Conservation (phyloP, 2,797 vertebrate genomes). For the Scyliorhinus canicula region DNA sequence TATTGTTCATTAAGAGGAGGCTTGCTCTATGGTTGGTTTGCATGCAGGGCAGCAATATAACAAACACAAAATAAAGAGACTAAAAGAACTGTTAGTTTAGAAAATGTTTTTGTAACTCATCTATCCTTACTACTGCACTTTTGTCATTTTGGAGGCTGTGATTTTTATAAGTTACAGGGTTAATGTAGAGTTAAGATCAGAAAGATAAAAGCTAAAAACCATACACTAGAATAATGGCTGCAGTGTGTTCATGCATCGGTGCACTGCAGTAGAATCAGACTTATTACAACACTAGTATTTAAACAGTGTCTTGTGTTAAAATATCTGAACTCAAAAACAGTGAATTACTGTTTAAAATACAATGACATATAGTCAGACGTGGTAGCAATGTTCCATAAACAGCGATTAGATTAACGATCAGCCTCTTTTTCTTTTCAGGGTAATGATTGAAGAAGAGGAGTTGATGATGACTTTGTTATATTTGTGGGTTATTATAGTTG, state of each 20-base stretch:
- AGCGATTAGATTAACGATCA: background rate
- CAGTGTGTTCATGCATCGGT: background rate
- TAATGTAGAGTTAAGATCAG: background rate
- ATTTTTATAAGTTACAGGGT: background rate
- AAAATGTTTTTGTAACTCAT: background rate
- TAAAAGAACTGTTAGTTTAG: background rate
- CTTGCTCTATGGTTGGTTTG: background rate
- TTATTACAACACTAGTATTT: background rate
- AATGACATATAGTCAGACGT: background rate
- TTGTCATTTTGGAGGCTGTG: background rate
- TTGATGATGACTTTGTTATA: no score
- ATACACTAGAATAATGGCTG: background rate
- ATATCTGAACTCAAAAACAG: background rate
- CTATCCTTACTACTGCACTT: background rate
- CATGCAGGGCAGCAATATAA: background rate
- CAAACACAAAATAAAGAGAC: background rate
- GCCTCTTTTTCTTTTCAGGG: no score
- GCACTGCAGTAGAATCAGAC: background rate
- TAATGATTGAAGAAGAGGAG: background rate
- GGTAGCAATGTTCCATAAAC: background rate
- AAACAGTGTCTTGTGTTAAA: background rate
- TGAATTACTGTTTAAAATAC: background rate
- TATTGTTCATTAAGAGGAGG: background rate
- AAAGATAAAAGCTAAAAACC: background rate
- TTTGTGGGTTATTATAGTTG: no score